phyloP scores from a whole-genome alignment of 2,113 vertebrate genomes.

The Quiscalus mexicanus region DNA sequence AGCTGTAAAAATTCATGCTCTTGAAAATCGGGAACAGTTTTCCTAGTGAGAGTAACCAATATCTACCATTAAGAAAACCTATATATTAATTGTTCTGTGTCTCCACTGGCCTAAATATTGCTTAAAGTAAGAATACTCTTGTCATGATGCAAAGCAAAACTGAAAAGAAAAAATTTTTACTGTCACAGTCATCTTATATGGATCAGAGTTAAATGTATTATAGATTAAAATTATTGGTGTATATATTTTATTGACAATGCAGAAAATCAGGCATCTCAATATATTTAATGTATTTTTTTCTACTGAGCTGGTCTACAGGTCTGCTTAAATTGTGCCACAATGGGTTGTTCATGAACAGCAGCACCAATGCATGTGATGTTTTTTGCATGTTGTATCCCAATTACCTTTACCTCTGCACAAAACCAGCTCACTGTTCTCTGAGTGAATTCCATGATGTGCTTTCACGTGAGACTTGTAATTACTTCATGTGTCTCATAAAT shows the following conservation, averaged over 20 bases:
- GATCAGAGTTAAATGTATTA: background rate
- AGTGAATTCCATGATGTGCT: background rate
- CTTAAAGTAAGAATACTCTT: background rate
- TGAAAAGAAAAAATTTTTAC: background rate
- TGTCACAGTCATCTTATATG: background rate
- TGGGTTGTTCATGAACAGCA: background rate
- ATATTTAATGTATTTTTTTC: background rate
- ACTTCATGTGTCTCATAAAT: conserved; percentile 38
- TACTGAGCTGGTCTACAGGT: background rate
- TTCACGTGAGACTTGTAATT: background rate
- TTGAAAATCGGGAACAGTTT: background rate
- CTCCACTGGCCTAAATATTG: background rate
- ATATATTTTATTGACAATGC: background rate
- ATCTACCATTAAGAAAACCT: background rate
- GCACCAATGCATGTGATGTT: background rate
- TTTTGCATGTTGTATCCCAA: background rate
- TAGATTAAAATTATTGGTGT: background rate
- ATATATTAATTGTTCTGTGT: background rate
- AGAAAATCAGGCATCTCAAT: background rate
- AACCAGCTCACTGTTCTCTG: background rate
- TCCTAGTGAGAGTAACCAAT: background rate
- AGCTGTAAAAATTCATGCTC: background rate
- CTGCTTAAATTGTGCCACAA: background rate
- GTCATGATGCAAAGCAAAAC: background rate
- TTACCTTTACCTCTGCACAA: background rate